A percentile compares a stretch with the other conserved stretches of the same genome.
These are phyloP conservation scores for Diarsia dahlii DNA, from an alignment of 2,888 invertebrate species.

Conservation along the genomic window DNA sequence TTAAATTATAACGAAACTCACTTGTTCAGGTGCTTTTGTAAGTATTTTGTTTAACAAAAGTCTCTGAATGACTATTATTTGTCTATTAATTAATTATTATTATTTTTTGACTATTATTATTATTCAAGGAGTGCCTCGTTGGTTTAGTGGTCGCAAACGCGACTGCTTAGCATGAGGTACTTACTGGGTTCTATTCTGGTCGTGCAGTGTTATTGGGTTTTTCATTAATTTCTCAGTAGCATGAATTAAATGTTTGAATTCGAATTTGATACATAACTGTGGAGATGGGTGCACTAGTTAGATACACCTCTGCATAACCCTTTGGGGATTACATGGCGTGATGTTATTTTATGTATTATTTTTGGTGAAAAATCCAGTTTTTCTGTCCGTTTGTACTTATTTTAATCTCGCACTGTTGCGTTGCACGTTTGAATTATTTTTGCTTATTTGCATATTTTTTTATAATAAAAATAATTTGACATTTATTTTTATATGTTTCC, in stretches of 20 bases:
- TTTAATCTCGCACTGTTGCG: neutral
- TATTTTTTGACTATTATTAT: neutral
- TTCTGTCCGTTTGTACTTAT: neutral
- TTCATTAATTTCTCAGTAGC: no score
- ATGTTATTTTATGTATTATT: neutral
- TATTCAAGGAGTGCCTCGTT: neutral
- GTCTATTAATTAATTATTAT: neutral
- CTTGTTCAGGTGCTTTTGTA: constrained; percentile 63
- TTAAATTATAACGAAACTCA: constrained; percentile 24
- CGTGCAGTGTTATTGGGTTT: no score
- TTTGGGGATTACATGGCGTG: neutral
- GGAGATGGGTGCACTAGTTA: neutral
- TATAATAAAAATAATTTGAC: neutral
- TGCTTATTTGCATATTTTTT: neutral
- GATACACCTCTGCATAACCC: neutral
- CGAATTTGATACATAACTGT: no score
- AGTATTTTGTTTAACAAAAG: constrained; percentile 47
- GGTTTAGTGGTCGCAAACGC: neutral
- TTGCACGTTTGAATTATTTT: neutral
- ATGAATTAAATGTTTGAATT: no score
- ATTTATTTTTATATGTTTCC: constrained; percentile 11
- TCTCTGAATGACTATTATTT: constrained; percentile 45
- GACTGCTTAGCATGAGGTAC: neutral
- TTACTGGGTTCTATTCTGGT: no score
- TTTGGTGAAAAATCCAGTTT: neutral